phyloP scores from a whole-genome alignment of 2,888 invertebrate genomes.

The Caenorhabditis macrosperma region DNA sequence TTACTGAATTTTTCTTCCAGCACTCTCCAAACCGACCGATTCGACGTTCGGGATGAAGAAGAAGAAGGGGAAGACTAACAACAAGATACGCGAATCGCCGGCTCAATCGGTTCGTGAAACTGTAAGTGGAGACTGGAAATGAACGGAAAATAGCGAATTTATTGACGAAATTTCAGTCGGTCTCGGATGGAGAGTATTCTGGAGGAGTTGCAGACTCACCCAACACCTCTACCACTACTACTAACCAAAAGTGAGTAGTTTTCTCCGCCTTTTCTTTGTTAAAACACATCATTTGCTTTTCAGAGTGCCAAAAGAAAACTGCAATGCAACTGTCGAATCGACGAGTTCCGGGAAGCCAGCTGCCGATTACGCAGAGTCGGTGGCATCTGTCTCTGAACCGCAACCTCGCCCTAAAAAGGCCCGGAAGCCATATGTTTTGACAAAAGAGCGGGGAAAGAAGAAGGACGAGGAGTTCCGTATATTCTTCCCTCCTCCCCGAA shows the following conservation, averaged over 20 bases:
- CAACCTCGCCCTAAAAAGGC: not conserved
- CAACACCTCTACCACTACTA: no score
- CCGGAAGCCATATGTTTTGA: no score
- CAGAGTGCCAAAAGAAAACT: not conserved
- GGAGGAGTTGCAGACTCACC: not conserved
- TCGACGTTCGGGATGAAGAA: not conserved
- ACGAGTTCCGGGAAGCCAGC: not conserved
- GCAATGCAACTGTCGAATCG: not conserved
- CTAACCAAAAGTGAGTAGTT: not conserved
- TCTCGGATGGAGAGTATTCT: not conserved
- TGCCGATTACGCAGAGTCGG: not conserved
- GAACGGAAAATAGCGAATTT: not conserved
- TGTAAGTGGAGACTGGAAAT: not conserved
- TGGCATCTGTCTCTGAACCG: not conserved
- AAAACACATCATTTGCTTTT: no score
- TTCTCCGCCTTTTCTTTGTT: not conserved
- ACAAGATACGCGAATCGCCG: not conserved
- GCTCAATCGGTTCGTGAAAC: not conserved
- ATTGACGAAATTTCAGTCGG: not conserved
- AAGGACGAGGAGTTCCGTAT: conserved; percentile 34
- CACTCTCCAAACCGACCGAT: not conserved
- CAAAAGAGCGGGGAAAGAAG: no score
- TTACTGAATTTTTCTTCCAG: not conserved
- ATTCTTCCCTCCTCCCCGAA: conserved; percentile 31
- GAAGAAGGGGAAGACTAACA: not conserved